Base-by-base conservation (phyloP, 2,113 vertebrate genomes). In the Periophthalmodon schlosseri region DNA sequence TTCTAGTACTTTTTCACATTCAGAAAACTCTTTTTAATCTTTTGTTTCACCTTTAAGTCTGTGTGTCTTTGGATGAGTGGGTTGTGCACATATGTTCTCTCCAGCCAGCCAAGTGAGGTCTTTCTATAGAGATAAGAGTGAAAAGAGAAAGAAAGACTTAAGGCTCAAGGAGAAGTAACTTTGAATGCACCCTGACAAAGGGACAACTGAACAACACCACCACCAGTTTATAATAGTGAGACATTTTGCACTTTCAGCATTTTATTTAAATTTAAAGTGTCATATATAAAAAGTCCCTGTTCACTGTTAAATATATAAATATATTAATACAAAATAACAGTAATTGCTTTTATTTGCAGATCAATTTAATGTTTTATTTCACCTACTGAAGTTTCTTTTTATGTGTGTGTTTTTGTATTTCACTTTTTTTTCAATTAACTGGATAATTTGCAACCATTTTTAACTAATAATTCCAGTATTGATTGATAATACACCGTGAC, bases 111-210 rank as follows among this genome's bases (percentile, higher is more conserved):
- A 34, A 10, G 20, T 69, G 44, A 49, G 65, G 39, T 47, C 44
- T 16, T 15, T 23, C 36, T 12, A 46, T 70, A 24, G 57, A 74
- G 44, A 68, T 52, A 50, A 39, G 24, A 58, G 21, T 49, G 24
- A 74, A 56, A 44, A 65, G 34, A 39, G 63, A 65, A 20, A 64
- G 61, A 64, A 65, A 78, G 65, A 68, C 44, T 56, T 56, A 21
- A 60, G 74, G 69, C 72, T 70, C 63, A 73, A 79, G 79, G 46
- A 67, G 24, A 21, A 12, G 16, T 57, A 36, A 36, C 70, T 69
- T 57, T 71, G 63, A 76, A 24, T 61, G 34, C 16, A 0, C 23
- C 20, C 13, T 6, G 44, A 80, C 76, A 82, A 78, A 69, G 3
- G 1, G 72, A 28, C 28, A 52, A 66, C 64, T 54, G n/a, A 49